A percentile compares a stretch with the other conserved stretches of the same genome.
Evolutionary conservation across 2,113 vertebrate genomes (phyloP).

Genomic region (Burhinus oedicnemus): DNA sequence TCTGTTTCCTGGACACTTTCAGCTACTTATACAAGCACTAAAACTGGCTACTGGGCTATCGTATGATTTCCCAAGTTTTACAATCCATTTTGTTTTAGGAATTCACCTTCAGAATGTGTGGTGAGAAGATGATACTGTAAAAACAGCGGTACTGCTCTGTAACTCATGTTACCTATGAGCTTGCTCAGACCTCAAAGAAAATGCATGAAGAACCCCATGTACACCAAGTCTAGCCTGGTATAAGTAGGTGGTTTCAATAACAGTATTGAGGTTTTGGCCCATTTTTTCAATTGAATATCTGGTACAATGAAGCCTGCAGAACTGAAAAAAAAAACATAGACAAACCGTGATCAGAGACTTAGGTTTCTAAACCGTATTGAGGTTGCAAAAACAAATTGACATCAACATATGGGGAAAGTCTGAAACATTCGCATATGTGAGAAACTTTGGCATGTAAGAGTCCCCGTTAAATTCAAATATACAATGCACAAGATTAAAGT

Average conservation of each 20-base stretch:
- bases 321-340: background rate
- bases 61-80: accelerated
- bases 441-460: constrained; percentile 52
- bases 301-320: background rate
- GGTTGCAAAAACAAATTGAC: constrained; percentile 70
- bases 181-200: background rate
- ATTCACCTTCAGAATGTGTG: background rate
- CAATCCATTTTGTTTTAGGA: background rate
- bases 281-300: background rate
- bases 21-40: background rate
- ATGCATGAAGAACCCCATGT: background rate
- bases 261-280: background rate
- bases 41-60: background rate
- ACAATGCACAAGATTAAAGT: constrained; percentile 52
- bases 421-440: constrained; percentile 58
- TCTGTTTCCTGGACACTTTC: background rate
- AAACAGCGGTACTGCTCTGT: accelerated
- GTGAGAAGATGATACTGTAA: background rate
- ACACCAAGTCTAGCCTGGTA: background rate
- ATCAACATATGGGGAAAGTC: constrained; percentile 68
- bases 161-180: accelerated
- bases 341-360: constrained; percentile 15
- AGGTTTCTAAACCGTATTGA: constrained; percentile 46
- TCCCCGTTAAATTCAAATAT: constrained; percentile 62
- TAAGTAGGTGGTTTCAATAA: background rate